These are phyloP conservation scores for Eufriesea mexicana DNA, from an alignment of 1,140 invertebrate genomes.

Conservation along the genomic window DNA sequence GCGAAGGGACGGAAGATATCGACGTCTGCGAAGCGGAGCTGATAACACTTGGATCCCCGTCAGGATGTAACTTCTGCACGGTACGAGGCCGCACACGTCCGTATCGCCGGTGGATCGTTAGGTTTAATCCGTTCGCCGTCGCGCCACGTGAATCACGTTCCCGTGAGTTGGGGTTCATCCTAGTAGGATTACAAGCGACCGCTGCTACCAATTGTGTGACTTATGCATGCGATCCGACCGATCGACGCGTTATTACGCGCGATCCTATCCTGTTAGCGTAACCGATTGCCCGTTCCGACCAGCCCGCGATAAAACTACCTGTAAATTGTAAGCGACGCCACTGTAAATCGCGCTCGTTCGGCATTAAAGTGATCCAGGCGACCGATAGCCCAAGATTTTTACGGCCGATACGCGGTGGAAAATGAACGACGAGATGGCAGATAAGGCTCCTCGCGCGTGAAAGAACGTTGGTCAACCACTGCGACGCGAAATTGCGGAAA, in stretches of 20 bases:
- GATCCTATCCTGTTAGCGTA: conserved; percentile 2
- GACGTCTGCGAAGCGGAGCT: not conserved
- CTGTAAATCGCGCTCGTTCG: not conserved
- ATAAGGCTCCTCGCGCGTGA: not conserved
- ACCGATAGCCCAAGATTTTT: not conserved
- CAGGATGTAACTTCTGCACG: conserved; percentile 34
- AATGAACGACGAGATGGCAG: not conserved
- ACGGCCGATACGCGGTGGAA: not conserved
- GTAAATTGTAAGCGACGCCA: not conserved
- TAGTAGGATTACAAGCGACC: conserved; percentile 24
- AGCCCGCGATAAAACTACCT: not conserved
- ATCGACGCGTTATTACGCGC: conserved; percentile 25
- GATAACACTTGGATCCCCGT: conserved; percentile 16
- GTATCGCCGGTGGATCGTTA: conserved; percentile 48
- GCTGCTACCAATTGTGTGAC: conserved; percentile 3
- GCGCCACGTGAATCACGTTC: conserved; percentile 62
- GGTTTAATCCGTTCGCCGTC: conserved; percentile 70
- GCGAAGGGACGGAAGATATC: not conserved
- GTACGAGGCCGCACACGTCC: not conserved
- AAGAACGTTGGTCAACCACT: not conserved
- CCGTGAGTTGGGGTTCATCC: conserved; percentile 37
- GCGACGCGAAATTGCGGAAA: not conserved
- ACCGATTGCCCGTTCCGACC: not conserved
- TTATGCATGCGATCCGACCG: conserved; percentile 19
- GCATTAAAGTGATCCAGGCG: not conserved